Evolutionary conservation across 2,888 invertebrate genomes (phyloP), one percentile per base, ranked within the genome.

Genomic region (Caenorhabditis sulstoni): DNA sequence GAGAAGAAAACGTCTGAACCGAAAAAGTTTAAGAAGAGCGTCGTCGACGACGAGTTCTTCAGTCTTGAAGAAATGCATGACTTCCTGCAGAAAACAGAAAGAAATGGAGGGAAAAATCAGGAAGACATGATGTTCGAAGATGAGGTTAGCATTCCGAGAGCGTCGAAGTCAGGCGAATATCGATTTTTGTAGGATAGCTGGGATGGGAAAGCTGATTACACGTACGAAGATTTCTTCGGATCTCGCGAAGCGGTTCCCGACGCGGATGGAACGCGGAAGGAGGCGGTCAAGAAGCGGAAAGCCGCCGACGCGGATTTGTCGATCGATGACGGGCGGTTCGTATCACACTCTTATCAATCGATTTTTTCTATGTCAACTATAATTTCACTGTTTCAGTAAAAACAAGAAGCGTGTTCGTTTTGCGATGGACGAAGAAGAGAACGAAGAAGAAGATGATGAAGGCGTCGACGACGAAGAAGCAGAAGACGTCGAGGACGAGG

Each of bases 211-310:
- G 49, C 81, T 12, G 65, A 77, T 37, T 86, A 86, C 70, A 71
- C 65, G 0, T 86, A 86, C 37, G 84, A 84, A 35, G 86, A 86
- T 37, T 85, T 86, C 41, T 86, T 86, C 41, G 86, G 82, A 16
- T 62, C 75, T 35, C 59, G 65, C 11, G 68, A 79, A 9, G 77
- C 76, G n/a, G 75, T 73, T 45, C 71, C 59, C 9, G 61, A 55
- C 14, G 14, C 71, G 12, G 70, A 66, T 29, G 29, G 4, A 22
- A 67, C 37, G 37, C n/a, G 47, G 22, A 61, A 61, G 52, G 39
- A 16, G n/a, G 14, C 29, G 1, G 67, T 67, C 8, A 77, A 77
- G 61, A 81, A 81, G 55, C 41, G 81, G 53, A 79, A 79, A 49
- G 76, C 59, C 0, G 79, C 47, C 9, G 74, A 62, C 12, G 57